phyloP scores from a whole-genome alignment of 1,140 invertebrate species.

The Ridgeia piscesae region DNA sequence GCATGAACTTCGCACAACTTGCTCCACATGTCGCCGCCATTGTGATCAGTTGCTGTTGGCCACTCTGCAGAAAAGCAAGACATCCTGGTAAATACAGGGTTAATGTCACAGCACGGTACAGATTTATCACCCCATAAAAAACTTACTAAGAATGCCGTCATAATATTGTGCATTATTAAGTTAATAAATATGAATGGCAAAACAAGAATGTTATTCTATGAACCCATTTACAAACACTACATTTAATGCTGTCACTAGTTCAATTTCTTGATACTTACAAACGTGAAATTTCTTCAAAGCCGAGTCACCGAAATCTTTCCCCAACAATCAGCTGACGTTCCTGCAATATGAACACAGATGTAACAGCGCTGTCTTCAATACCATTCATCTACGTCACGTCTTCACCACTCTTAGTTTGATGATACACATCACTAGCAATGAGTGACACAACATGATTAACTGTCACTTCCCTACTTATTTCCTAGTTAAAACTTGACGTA shows the following conservation, averaged over 20 bases:
- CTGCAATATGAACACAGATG: background rate
- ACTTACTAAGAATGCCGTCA: background rate
- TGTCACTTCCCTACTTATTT: no score
- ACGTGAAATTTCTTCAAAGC: background rate
- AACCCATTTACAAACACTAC: background rate
- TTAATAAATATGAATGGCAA: background rate
- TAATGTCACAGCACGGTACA: background rate
- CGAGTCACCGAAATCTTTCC: background rate
- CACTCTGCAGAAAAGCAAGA: background rate
- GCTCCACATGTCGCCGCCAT: slow-evolving; percentile 9
- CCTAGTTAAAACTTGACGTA: no score
- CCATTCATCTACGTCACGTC: background rate
- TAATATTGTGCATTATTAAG: background rate
- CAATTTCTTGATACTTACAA: background rate
- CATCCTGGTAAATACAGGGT: background rate
- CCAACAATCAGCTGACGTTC: background rate
- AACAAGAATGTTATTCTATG: background rate
- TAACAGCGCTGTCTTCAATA: background rate
- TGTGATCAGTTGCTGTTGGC: background rate
- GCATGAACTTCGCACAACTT: slow-evolving; percentile 11
- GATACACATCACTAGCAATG: no score
- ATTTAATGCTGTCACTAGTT: background rate
- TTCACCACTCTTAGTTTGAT: background rate
- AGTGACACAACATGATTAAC: no score
- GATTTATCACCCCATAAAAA: no score